Conservation (phyloP, 2,113 vertebrate genomes). For the Coptodon bakossiorum region DNA sequence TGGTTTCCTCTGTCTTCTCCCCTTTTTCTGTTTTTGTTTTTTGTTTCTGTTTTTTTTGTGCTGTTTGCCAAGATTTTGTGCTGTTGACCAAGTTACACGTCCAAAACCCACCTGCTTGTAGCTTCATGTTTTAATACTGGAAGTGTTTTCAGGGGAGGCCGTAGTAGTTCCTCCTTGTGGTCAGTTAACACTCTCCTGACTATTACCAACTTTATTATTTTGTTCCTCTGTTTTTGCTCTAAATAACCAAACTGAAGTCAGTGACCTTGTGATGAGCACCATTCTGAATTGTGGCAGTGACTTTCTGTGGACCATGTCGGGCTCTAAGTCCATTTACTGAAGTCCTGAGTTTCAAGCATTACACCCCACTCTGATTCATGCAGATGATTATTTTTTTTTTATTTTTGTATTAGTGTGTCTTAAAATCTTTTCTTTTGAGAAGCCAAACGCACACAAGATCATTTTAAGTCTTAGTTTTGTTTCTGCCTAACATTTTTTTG, state of each 20-base stretch:
- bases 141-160: constrained; percentile 10
- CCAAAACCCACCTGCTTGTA: constrained; percentile 7
- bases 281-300: neutral
- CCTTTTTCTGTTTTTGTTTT: neutral
- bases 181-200: neutral
- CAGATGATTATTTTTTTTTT: neutral
- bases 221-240: neutral
- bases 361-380: neutral
- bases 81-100: constrained; percentile 16
- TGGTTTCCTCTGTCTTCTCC: neutral
- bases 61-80: neutral
- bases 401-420: neutral
- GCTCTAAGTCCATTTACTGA: neutral
- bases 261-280: neutral
- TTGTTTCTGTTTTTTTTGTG: neutral
- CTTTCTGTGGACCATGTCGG: constrained; percentile 1
- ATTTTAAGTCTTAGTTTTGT: constrained; percentile 40
- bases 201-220: neutral
- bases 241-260: neutral
- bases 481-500: constrained; percentile 20
- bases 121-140: constrained; percentile 9
- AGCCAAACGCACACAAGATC: neutral
- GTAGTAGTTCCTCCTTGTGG: neutral
- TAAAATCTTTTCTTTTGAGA: neutral
- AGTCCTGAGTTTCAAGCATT: neutral